Percentiles rank a stretch among this genome's conserved stretches.
phyloP scores from a whole-genome alignment of 2,888 invertebrate species.

The Tupiocoris notatus region DNA sequence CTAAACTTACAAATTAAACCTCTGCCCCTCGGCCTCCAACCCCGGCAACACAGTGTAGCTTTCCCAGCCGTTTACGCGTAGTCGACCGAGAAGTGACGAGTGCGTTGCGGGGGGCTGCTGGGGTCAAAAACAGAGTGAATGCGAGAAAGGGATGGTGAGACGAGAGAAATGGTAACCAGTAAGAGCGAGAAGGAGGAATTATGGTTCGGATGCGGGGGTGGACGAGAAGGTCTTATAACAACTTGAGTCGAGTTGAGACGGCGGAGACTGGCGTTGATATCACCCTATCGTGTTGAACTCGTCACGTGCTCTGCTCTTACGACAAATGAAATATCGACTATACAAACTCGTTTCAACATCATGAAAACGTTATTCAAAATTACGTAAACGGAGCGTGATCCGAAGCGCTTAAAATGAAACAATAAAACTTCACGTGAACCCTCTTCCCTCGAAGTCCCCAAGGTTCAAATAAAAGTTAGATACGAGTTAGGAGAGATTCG shows the following conservation, averaged over 20 bases:
- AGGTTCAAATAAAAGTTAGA: not conserved
- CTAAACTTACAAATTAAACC: conserved; percentile 35
- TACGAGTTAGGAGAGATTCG: not conserved
- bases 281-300: conserved; percentile 35
- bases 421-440: not conserved
- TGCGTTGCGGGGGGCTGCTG: not conserved
- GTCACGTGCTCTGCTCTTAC: conserved; percentile 18
- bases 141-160: not conserved
- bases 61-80: not conserved
- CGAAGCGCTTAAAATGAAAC: not conserved
- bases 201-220: conserved; percentile 1
- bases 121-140: conserved; percentile 2
- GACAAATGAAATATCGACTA: conserved; percentile 21
- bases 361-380: conserved; percentile 31
- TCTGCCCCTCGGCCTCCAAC: conserved; percentile 10
- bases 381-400: conserved; percentile 9
- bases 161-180: not conserved
- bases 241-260: not conserved
- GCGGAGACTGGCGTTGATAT: conserved; percentile 20
- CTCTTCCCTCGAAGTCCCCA: not conserved
- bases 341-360: conserved; percentile 21
- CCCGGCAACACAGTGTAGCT: not conserved
- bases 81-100: not conserved
- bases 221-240: not conserved
- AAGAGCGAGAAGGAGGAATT: not conserved